Percentiles rank a stretch among this genome's conserved stretches.
Conservation (phyloP, 2,888 invertebrate species). For the Agapostemon virescens region DNA sequence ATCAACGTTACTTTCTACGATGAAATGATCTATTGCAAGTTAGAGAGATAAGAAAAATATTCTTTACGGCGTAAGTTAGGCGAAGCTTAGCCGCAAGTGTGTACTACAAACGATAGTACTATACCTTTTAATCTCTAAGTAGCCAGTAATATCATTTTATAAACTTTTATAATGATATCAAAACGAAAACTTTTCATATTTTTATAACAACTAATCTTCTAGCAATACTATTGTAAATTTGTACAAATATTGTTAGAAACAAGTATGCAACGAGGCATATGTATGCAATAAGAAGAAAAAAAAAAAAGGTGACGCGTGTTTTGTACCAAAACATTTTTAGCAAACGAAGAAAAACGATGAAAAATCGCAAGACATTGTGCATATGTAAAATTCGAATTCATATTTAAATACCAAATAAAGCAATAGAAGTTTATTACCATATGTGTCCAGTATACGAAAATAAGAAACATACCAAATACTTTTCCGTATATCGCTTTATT, state of each 20-base stretch:
- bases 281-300: slow-evolving; percentile 36
- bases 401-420: slow-evolving; percentile 43
- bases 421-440: slow-evolving; percentile 30
- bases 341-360: background rate
- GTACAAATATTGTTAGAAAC: slow-evolving; percentile 22
- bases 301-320: slow-evolving; percentile 21
- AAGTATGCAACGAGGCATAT: background rate
- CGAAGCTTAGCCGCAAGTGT: slow-evolving; percentile 23
- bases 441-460: background rate
- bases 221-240: slow-evolving; percentile 51
- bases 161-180: slow-evolving; percentile 50
- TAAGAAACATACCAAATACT: slow-evolving; percentile 19
- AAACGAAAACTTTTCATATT: slow-evolving; percentile 43
- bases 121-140: slow-evolving; percentile 27
- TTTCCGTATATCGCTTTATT: slow-evolving; percentile 41
- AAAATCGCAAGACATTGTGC: slow-evolving; percentile 8
- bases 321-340: slow-evolving; percentile 44
- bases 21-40: slow-evolving; percentile 50
- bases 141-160: slow-evolving; percentile 36
- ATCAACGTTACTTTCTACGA: slow-evolving; percentile 44
- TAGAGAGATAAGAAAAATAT: slow-evolving; percentile 42
- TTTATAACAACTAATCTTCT: slow-evolving; percentile 46
- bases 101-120: slow-evolving; percentile 12
- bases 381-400: slow-evolving; percentile 23
- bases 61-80: slow-evolving; percentile 36